These are phyloP conservation scores for Asobara japonica DNA, from an alignment of 1,140 invertebrate species.

Conservation along the genomic window DNA sequence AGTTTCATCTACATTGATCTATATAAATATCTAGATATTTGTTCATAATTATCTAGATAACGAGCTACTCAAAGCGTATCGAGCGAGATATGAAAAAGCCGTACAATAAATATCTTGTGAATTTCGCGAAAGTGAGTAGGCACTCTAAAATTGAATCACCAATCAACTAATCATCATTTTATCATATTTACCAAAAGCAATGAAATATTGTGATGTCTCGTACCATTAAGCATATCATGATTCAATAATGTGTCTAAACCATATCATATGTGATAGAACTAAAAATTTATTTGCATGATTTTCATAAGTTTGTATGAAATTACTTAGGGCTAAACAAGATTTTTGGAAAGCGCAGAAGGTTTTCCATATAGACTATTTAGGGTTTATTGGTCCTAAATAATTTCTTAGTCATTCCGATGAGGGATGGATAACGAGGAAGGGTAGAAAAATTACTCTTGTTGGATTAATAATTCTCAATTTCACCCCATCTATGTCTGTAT, in stretches of 20 bases:
- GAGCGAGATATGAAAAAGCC: neutral
- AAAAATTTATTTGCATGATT: neutral
- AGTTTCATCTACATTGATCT: too few relatives aligned
- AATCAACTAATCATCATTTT: too few relatives aligned
- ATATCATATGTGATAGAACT: neutral
- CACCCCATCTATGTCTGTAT: neutral
- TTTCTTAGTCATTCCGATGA: neutral
- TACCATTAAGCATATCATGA: neutral
- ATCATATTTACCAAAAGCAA: neutral
- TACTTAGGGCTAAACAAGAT: neutral
- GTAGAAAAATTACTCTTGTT: neutral
- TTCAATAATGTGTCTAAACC: neutral
- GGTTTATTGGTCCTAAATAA: neutral
- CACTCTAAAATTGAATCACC: too few relatives aligned
- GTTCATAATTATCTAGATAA: too few relatives aligned
- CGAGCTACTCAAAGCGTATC: neutral
- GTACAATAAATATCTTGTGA: neutral
- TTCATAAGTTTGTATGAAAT: neutral
- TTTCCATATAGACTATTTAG: too few relatives aligned
- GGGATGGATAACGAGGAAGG: neutral
- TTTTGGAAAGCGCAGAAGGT: neutral
- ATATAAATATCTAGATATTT: too few relatives aligned
- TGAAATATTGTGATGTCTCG: neutral
- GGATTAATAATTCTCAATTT: neutral
- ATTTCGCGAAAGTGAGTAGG: neutral